Evolutionary conservation across 2,888 invertebrate genomes (phyloP).

Genomic region (Eurytoma adleriae): DNA sequence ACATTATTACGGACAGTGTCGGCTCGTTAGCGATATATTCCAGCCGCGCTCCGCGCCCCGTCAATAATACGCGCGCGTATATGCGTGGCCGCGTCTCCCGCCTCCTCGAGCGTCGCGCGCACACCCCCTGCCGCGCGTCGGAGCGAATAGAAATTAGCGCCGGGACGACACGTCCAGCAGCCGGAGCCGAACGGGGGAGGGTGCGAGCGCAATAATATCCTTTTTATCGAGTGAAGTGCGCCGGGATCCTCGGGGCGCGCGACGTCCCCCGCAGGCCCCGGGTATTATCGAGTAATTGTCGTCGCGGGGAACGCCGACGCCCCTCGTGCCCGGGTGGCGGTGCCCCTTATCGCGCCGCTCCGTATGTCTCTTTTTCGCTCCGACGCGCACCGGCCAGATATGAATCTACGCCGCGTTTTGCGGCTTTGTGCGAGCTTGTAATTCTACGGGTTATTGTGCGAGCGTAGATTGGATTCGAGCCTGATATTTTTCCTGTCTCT

Average conservation of each 20-base stretch:
- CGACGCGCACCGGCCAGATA: background rate
- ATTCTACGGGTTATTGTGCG: background rate
- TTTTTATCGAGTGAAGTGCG: constrained; percentile 64
- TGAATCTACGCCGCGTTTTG: background rate
- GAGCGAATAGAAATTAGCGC: constrained; percentile 54
- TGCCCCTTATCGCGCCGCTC: constrained; percentile 14
- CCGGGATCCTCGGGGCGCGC: background rate
- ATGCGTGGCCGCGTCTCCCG: background rate
- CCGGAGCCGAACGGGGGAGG: constrained; percentile 33
- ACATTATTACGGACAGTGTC: constrained; percentile 1
- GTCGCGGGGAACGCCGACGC: constrained; percentile 58
- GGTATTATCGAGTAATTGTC: constrained; percentile 75
- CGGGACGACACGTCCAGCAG: constrained; percentile 38
- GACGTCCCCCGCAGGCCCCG: constrained; percentile 70
- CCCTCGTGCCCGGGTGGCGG: background rate
- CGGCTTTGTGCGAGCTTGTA: constrained; percentile 60
- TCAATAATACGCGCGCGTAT: constrained; percentile 14
- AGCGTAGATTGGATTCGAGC: background rate
- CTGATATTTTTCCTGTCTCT: no score
- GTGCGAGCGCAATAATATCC: constrained; percentile 66
- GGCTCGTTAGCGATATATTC: constrained; percentile 49
- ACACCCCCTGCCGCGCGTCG: constrained; percentile 6
- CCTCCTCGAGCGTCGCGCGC: background rate
- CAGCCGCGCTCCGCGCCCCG: constrained; percentile 2
- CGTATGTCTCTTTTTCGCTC: constrained; percentile 1